A percentile compares a stretch with the other conserved stretches of the same genome.
These are phyloP conservation scores for Campodea augens DNA, from an alignment of 1,140 invertebrate genomes.

Conservation along the genomic window DNA sequence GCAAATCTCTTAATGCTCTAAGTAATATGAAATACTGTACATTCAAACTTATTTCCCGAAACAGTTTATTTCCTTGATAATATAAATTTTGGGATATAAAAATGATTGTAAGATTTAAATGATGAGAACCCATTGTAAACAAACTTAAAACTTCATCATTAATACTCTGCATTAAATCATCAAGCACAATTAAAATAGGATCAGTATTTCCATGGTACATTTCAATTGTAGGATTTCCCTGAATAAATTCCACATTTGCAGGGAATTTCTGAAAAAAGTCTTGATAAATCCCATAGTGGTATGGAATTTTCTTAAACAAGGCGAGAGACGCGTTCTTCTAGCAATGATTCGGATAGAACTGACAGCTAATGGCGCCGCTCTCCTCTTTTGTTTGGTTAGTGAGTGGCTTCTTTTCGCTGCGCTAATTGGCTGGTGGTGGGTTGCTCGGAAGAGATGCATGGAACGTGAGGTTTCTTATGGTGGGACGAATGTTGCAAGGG, in stretches of 20 bases:
- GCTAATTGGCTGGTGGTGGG: too few species aligned
- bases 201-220: not conserved
- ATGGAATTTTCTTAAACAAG: too few species aligned
- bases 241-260: not conserved
- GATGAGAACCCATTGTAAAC: slow-evolving; percentile 24
- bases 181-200: slow-evolving; percentile 18
- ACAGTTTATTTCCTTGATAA: slow-evolving; percentile 22
- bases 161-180: slow-evolving; percentile 24
- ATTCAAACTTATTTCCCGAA: slow-evolving; percentile 22
- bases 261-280: not conserved
- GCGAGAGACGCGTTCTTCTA: too few species aligned
- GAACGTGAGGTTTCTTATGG: too few species aligned
- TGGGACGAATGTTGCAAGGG: too few species aligned
- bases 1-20: slow-evolving; percentile 24
- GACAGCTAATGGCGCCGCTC: too few species aligned
- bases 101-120: slow-evolving; percentile 24
- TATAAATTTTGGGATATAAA: slow-evolving; percentile 25
- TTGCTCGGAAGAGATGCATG: too few species aligned
- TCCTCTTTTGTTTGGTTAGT: too few species aligned
- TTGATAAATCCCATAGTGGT: too few species aligned
- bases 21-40: slow-evolving; percentile 22
- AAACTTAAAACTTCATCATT: slow-evolving; percentile 21
- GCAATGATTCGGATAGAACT: too few species aligned
- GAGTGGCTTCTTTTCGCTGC: too few species aligned
- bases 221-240: not conserved